Base-by-base conservation (phyloP, 2,888 invertebrate species). In the Gastracanthus pulcherrimus region DNA sequence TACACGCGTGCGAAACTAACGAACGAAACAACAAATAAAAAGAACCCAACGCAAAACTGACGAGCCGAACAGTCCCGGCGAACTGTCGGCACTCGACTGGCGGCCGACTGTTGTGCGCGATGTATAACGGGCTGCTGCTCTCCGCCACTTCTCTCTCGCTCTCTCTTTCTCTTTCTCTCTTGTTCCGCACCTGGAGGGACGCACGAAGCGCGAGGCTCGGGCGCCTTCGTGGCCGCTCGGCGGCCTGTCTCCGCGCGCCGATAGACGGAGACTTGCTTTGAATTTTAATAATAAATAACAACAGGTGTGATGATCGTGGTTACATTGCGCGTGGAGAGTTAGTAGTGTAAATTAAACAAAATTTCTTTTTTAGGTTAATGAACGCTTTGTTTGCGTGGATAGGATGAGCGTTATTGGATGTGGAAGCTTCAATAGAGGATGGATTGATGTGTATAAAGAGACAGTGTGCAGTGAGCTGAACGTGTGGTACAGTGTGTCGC, bases 31-130 rank as follows among this genome's bases (percentile, higher is more conserved):
- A 34, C 48, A 31, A 11, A 31, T 29, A 29, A 6, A 60, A 29
- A 60, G 58, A 60, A 16, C 7, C 3, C 7, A 26, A 45, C 6
- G 13, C n/a, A 31, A 11, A 16, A 1, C 31, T 31, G 9, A 7
- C 16, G 45, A 9, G 36, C 19, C 67, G 34, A 79, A 82, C 82
- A 82, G 80, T 80, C 82, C 75, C 81, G 81, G 81, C 83, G 78
- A 83, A 76, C 83, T 76, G 83, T 83, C 81, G 83, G 81, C 83
- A 78, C 77, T 78, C 83, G 81, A 83, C 80, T 79, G 82, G 51
- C 70, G 60, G 64, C 55, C 36, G n/a, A n/a, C n/a, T n/a, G n/a
- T n/a, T 38, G 60, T 13, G 66, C 67, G 55, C 58, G 31, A 67
- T 41, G 71, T 70, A 70, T 75, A 78, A 78, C 82, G 75, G 82